Base-by-base conservation (phyloP, 37 sponge, comb jelly and placozoan genomes). In the Beroe ovata region DNA sequence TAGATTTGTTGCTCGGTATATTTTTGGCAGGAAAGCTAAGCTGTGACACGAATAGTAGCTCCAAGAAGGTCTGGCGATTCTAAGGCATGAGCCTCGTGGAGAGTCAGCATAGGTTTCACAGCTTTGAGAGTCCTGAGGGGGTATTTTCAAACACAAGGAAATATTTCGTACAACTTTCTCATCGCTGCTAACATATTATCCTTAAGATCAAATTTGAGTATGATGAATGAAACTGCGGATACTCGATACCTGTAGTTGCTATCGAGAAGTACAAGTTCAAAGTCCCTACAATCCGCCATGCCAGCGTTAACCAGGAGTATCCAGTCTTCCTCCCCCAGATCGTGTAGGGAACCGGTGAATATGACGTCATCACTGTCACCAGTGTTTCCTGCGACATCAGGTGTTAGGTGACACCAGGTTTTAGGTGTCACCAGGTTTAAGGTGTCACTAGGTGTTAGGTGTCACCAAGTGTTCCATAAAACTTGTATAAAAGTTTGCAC, bases 361-460 rank as follows among this genome's bases (percentile, higher is more conserved):
- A 66, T 66, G 32, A 66, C 32, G 30, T 66, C 69, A 33, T 66
- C 69, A 29, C 14, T 30, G 19, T 66, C 69, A 29, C 36, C 69
- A 4, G 69, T 66, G 69, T 66, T 66, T 4, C 69, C 69, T 66
- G 69, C n/a, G n/a, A n/a, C n/a, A n/a, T n/a, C n/a, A n/a, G n/a
- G n/a, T n/a, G n/a, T n/a, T n/a, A n/a, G n/a, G n/a, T n/a, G n/a
- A n/a, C n/a, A n/a, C n/a, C n/a, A n/a, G n/a, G n/a, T n/a, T n/a
- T n/a, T n/a, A n/a, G n/a, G n/a, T n/a, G n/a, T n/a, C n/a, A n/a
- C n/a, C n/a, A n/a, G n/a, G n/a, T n/a, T n/a, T n/a, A n/a, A n/a
- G n/a, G n/a, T n/a, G n/a, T n/a, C n/a, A n/a, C n/a, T n/a, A n/a
- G n/a, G n/a, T n/a, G n/a, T n/a, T n/a, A n/a, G n/a, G n/a, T n/a